These are phyloP conservation scores for Amphipyra berbera DNA, from an alignment of 2,888 invertebrate genomes.

Conservation along the genomic window DNA sequence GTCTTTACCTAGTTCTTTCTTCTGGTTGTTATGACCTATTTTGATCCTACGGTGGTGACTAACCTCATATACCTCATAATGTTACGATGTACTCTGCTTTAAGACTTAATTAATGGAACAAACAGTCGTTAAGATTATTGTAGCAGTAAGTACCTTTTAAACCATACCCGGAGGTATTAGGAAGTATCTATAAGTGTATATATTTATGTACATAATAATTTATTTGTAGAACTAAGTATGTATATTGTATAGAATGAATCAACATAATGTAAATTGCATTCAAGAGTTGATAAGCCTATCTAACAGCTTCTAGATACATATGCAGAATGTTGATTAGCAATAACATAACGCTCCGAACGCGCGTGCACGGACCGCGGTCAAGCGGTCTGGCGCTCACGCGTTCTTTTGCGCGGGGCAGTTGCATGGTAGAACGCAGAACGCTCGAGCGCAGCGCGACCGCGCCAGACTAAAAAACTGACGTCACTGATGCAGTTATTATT, in stretches of 20 bases:
- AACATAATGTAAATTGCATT: slow-evolving; percentile 26
- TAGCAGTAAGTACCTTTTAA: no score
- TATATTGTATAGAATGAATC: slow-evolving; percentile 4
- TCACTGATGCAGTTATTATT: no score
- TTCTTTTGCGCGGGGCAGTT: not conserved
- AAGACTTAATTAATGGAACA: no score
- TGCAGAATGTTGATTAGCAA: slow-evolving; percentile 24
- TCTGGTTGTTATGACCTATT: no score
- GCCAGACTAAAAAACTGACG: no score
- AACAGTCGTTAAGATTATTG: no score
- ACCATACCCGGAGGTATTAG: no score
- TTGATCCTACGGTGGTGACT: no score
- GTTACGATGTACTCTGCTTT: no score
- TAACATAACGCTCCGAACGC: slow-evolving; percentile 20
- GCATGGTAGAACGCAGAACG: not conserved
- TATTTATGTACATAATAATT: not conserved
- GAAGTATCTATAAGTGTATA: no score
- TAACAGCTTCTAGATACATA: slow-evolving; percentile 23
- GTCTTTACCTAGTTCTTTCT: no score
- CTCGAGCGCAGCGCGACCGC: not conserved
- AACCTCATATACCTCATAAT: no score
- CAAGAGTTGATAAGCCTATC: slow-evolving; percentile 24
- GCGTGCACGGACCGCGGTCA: not conserved
- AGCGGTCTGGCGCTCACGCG: not conserved
- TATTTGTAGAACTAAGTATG: not conserved